Conservation (phyloP, 2,113 vertebrate genomes). For the Raja brachyura region DNA sequence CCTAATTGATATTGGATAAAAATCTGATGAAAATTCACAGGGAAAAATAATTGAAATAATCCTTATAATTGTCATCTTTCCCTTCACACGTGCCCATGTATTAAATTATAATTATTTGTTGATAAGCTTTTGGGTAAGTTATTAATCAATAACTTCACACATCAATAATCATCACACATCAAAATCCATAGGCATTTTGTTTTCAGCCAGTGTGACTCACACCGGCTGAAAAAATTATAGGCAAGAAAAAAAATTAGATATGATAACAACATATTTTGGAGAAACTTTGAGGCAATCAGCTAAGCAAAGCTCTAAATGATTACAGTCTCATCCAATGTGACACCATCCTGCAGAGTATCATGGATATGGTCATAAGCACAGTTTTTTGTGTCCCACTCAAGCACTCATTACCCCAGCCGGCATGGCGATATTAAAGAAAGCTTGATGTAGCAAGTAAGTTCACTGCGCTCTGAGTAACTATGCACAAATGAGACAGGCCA, state of each 20-base stretch:
- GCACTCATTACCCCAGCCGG: not conserved
- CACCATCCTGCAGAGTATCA: not conserved
- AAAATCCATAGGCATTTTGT: not conserved
- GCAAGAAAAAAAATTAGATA: not conserved
- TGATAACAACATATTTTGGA: not conserved
- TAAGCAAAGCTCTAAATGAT: not conserved
- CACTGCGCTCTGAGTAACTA: not conserved
- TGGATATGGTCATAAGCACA: not conserved
- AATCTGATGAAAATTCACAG: not conserved
- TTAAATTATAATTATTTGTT: not conserved
- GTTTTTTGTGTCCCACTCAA: not conserved
- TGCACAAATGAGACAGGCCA: not conserved
- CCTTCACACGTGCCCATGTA: not conserved
- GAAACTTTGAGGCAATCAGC: not conserved
- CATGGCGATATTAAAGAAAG: not conserved
- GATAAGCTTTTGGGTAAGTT: constrained; percentile 5
- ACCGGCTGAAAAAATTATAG: not conserved
- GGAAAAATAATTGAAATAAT: not conserved
- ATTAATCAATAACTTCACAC: no score
- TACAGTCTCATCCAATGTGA: not conserved
- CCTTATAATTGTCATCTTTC: not conserved
- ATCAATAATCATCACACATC: not conserved
- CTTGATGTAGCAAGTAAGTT: not conserved
- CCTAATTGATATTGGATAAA: not conserved
- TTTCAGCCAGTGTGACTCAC: not conserved